Percentiles rank a stretch among this genome's conserved stretches.
Conservation (phyloP, 2,113 vertebrate species). For the Hippocampus zosterae region DNA sequence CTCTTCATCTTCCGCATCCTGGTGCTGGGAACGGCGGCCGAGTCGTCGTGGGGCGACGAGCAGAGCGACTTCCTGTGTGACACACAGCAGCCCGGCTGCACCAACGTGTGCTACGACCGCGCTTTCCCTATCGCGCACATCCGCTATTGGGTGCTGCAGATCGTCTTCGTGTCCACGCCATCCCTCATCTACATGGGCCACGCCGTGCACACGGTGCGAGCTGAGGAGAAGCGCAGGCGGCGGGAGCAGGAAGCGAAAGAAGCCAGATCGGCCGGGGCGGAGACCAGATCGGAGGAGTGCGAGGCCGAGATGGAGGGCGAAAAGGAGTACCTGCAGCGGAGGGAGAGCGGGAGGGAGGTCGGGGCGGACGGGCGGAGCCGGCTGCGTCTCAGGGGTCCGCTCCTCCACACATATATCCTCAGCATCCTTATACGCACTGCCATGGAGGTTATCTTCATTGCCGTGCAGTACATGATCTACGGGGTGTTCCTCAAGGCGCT, state of each 20-base stretch:
- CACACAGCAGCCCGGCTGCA: constrained; percentile 88
- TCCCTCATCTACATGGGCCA: constrained; percentile 96
- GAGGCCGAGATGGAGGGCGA: constrained; percentile 51
- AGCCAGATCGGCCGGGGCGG: constrained; percentile 42
- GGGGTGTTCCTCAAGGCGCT: constrained; percentile 87
- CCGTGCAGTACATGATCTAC: constrained; percentile 89
- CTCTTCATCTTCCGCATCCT: constrained; percentile 99
- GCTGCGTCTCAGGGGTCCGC: constrained; percentile 79
- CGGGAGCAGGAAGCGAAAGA: constrained; percentile 67
- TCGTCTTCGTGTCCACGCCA: constrained; percentile 94
- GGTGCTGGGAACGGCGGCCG: constrained; percentile 89
- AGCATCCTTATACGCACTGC: constrained; percentile 89
- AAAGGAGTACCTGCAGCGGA: constrained; percentile 71
- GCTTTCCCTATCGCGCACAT: constrained; percentile 97
- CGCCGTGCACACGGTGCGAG: constrained; percentile 84
- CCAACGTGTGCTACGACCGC: constrained; percentile 93
- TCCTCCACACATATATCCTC: constrained; percentile 87
- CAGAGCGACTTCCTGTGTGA: constrained; percentile 93
- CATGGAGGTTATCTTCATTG: constrained; percentile 90
- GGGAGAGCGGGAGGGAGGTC: constrained; percentile 55
- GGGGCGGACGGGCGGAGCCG: constrained; percentile 68
- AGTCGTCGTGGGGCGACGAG: constrained; percentile 96
- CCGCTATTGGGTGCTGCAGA: constrained; percentile 95
- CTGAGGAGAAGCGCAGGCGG: constrained; percentile 81
- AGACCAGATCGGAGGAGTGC: constrained; percentile 38